These are phyloP conservation scores for Callosobruchus maculatus DNA, from an alignment of 2,888 invertebrate species.

Conservation along the genomic window DNA sequence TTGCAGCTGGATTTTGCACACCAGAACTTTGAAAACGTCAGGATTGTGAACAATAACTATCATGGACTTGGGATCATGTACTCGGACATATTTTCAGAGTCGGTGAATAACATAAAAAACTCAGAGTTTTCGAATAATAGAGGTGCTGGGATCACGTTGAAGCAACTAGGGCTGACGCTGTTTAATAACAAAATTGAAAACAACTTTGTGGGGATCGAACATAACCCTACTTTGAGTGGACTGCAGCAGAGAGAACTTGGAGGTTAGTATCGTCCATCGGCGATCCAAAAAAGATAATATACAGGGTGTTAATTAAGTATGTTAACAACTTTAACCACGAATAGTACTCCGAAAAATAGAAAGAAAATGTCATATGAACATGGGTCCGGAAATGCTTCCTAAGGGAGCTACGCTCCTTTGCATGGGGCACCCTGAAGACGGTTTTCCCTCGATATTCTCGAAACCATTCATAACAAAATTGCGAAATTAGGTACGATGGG, in stretches of 20 bases:
- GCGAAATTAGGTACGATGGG: too few relatives aligned
- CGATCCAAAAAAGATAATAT: too few relatives aligned
- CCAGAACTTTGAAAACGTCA: slow-evolving; percentile 77
- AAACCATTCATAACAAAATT: too few relatives aligned
- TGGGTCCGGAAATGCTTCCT: too few relatives aligned
- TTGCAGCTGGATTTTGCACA: slow-evolving; percentile 83
- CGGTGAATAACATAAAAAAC: slow-evolving; percentile 76
- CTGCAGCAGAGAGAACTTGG: slow-evolving; percentile 82
- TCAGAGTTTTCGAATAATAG: slow-evolving; percentile 81
- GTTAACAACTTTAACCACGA: too few relatives aligned
- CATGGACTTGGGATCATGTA: slow-evolving; percentile 93
- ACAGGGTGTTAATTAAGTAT: too few relatives aligned
- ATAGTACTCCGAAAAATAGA: too few relatives aligned
- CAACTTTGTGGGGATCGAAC: slow-evolving; percentile 88
- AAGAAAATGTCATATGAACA: too few relatives aligned
- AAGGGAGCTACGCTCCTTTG: too few relatives aligned
- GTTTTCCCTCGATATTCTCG: too few relatives aligned
- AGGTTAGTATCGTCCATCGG: not conserved
- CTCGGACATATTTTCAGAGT: slow-evolving; percentile 87
- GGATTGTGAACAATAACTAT: slow-evolving; percentile 80
- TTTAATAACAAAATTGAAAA: slow-evolving; percentile 75
- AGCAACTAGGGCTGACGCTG: slow-evolving; percentile 80
- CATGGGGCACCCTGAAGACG: too few relatives aligned
- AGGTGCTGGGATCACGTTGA: slow-evolving; percentile 86
- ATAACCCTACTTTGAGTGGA: slow-evolving; percentile 83